phyloP scores from a whole-genome alignment of 53 echinoderm and acorn worm species.

The Paracentrotus lividus region DNA sequence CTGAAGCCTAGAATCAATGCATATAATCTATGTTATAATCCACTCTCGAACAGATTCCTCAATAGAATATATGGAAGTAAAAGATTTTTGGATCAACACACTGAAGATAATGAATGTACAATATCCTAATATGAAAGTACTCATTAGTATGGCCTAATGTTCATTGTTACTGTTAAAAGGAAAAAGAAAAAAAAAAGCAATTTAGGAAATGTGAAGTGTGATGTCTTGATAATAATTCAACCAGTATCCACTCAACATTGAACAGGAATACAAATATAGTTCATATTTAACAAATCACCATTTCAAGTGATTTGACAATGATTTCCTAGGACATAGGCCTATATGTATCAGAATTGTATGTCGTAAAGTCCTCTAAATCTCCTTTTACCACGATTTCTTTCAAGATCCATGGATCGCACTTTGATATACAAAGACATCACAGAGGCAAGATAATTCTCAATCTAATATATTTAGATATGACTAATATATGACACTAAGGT shows the following conservation, averaged over 20 bases:
- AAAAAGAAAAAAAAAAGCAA: too few species aligned
- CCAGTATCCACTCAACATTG: neutral
- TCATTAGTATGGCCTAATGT: neutral
- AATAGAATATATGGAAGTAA: neutral
- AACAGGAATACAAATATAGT: neutral
- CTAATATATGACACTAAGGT: neutral
- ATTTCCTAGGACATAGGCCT: neutral
- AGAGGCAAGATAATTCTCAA: neutral
- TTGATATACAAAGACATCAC: neutral
- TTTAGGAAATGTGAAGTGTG: neutral
- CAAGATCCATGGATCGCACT: neutral
- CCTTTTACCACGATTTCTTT: neutral
- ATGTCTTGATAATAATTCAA: neutral
- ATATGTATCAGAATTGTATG: neutral
- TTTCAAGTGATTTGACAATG: neutral
- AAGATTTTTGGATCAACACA: neutral
- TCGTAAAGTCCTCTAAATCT: neutral
- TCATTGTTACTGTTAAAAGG: neutral
- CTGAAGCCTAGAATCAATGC: neutral
- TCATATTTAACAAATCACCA: neutral
- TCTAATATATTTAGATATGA: constrained; percentile 11
- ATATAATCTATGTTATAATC: constrained; percentile 12
- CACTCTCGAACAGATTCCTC: neutral
- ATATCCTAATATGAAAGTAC: neutral
- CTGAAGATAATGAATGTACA: neutral